Evolutionary conservation across 2,797 vertebrate genomes (phyloP), one percentile per base, ranked within the genome.

Genomic region (Siniperca undulata): DNA sequence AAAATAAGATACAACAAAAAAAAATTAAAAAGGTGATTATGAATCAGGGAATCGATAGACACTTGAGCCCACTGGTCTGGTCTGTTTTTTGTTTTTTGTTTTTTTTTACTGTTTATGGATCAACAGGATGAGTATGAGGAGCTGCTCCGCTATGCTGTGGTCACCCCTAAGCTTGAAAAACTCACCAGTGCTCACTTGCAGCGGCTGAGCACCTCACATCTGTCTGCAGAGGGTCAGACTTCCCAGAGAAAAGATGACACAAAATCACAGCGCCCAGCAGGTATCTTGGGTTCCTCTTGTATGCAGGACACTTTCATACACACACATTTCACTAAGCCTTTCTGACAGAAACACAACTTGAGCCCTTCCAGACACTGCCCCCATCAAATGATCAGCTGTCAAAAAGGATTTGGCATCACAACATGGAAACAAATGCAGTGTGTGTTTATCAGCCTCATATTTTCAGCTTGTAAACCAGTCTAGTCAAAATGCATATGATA

Each of bases 121-220:
- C 40, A 74, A 84, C 86, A 96, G 98, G 97, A 97, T 89, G 98
- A 98, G 82, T 99, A 97, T 91, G 98, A 99, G 93, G 97, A 99
- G 80, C 94, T 97, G 80, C 96, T 98, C 75, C 95, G 84, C 77
- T 97, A 96, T 36, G 94, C 97, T 88, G 85, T 97, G 78, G 95
- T 97, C 90, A 96, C 96, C 73, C 97, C 96, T 0, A 97, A 94
- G 78, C 86, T 95, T 89, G 96, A 97, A 22, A 82, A 90, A 3
- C 65, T 88, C 53, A 69, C 73, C 27, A 34, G 48, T 77, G 30
- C 86, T 81, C 90, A 82, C 0, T 91, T 89, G 74, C 91, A 93
- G 0, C 89, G 87, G 55, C 92, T 90, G 67, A 80, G 86, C 74
- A 82, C 86, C 77, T 92, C 89, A 44, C 92, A 94, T 70, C 77